Base-by-base conservation (phyloP, 2,888 invertebrate species). In the Ochropleura leucogaster region DNA sequence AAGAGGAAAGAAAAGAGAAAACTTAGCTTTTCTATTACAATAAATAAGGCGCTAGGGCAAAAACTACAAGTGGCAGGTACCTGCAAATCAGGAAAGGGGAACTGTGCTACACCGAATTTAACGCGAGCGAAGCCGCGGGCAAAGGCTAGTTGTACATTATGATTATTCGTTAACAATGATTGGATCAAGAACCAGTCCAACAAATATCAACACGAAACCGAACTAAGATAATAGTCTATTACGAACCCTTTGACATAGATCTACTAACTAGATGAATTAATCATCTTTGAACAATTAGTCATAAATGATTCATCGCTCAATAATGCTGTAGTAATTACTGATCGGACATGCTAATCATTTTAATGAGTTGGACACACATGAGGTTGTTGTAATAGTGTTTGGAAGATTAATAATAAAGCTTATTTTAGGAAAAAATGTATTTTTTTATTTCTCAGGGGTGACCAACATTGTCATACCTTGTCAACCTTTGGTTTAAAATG, bases 251-350 rank as follows among this genome's bases (percentile, higher is more conserved):
- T 64, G 63, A 49, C 40, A 68, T 14, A 53, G 18, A 66, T 49
- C 53, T 6, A 20, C 47, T 73, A 46, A 67, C 40, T n/a, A 42
- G 51, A 3, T 59, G 53, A 67, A 83, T 83, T 83, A 79, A 83
- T 80, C 51, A 79, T 40, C 16, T n/a, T 18, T 7, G 18, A 65
- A 68, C 77, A 49, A 84, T 82, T 68, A 77, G 60, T 82, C 77
- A 83, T 85, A 82, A 66, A 84, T 85, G 77, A 83, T 83, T 82
- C 73, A 84, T 83, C 12, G 70, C 65, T 67, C 49, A 66, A 63
- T 77, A 84, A 77, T 81, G 51, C 46, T 59, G 42, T 46, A 60
- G 71, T 85, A 77, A 82, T 82, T 72, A 73, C 42, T 69, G 60
- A 73, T 73, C 81, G 66, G 71, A 55, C 63, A 84, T 69, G 81